phyloP scores from a whole-genome alignment of 2,797 vertebrate species.

The Atherinosoma microstoma region DNA sequence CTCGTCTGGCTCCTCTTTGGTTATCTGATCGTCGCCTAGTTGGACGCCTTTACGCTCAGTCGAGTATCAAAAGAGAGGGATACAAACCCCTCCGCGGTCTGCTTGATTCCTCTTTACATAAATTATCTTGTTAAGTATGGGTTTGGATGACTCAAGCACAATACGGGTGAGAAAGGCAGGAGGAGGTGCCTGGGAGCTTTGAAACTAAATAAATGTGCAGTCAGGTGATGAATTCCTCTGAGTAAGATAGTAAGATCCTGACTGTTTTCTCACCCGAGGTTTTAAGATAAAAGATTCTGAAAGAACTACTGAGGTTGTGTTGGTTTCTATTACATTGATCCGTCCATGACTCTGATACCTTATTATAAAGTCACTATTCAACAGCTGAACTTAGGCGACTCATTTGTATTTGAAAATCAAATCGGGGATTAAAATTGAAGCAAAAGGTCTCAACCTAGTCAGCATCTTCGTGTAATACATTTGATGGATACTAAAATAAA shows the following conservation, averaged over 20 bases:
- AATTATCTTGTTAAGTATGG: not conserved
- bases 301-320: not conserved
- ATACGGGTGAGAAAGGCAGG: not conserved
- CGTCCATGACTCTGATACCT: no score
- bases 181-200: conserved; percentile 14
- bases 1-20: conserved; percentile 59
- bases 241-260: not conserved
- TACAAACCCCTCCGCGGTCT: not conserved
- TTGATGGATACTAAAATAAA: not conserved
- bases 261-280: not conserved
- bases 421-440: no score
- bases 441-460: no score
- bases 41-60: conserved; percentile 19
- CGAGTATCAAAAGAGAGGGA: conserved; percentile 6
- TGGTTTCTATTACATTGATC: not conserved
- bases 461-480: not conserved
- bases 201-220: not conserved
- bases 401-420: no score
- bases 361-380: no score
- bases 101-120: not conserved
- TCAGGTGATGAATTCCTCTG: not conserved
- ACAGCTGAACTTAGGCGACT: no score
- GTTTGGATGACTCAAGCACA: not conserved
- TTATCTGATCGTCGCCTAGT: conserved; percentile 6
- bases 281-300: not conserved